Conservation (phyloP, 2,113 vertebrate species). For the Recurvirostra avosetta region DNA sequence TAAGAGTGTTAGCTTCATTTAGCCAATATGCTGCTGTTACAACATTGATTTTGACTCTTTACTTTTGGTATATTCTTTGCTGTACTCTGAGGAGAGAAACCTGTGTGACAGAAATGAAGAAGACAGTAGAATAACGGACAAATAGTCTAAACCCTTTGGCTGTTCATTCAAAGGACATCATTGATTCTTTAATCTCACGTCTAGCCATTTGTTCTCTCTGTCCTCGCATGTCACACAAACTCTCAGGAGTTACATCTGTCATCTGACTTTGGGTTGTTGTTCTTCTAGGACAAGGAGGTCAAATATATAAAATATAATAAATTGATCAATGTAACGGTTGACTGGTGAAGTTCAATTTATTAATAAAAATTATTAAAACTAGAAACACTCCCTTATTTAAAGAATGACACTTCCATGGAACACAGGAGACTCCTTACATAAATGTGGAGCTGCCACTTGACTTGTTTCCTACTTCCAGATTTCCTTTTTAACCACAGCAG, state of each 20-base stretch:
- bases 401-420: not conserved
- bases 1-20: not conserved
- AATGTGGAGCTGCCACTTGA: not conserved
- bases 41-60: not conserved
- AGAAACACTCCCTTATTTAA: not conserved
- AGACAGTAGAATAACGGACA: not conserved
- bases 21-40: not conserved
- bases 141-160: not conserved
- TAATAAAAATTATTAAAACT: not conserved
- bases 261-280: not conserved
- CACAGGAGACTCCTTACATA: not conserved
- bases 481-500: not conserved
- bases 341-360: not conserved
- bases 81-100: not conserved
- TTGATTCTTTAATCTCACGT: not conserved
- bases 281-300: not conserved
- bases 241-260: not conserved
- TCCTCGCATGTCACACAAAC: not conserved
- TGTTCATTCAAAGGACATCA: not conserved
- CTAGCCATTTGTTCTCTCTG: not conserved
- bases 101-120: not conserved
- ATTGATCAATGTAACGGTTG: not conserved
- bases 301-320: not conserved
- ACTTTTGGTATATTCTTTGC: not conserved
- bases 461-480: conserved; percentile 8